phyloP scores from a whole-genome alignment of 2,113 vertebrate genomes.

The Sarotherodon lohbergeri region DNA sequence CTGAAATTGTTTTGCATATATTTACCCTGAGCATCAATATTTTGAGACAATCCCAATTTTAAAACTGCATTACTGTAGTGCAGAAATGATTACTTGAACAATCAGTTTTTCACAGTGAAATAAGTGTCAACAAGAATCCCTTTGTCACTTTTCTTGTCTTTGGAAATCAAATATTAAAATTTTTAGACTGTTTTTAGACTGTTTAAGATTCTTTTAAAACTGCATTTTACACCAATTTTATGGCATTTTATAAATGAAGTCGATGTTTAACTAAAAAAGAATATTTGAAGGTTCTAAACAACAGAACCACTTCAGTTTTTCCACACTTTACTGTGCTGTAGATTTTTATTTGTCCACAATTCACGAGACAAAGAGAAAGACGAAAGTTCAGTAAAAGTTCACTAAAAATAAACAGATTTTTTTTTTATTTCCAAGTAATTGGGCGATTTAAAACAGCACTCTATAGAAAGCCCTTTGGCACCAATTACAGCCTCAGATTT shows the following conservation, averaged over 20 bases:
- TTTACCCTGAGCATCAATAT: background rate
- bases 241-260: background rate
- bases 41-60: background rate
- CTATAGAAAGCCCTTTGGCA: background rate
- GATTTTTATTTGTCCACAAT: background rate
- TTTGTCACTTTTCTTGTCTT: fast-evolving
- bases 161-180: background rate
- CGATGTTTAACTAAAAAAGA: fast-evolving
- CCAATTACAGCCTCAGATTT: background rate
- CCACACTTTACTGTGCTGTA: background rate
- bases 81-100: background rate
- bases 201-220: background rate
- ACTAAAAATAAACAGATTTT: background rate
- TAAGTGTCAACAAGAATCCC: background rate
- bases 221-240: background rate
- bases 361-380: background rate
- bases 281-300: background rate
- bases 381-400: fast-evolving
- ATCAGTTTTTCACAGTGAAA: background rate
- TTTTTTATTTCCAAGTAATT: background rate
- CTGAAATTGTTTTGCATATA: background rate
- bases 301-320: background rate
- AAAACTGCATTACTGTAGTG: background rate
- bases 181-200: background rate
- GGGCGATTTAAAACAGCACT: background rate